Conservation (phyloP, 1,140 invertebrate species). For the Drosophila repleta region DNA sequence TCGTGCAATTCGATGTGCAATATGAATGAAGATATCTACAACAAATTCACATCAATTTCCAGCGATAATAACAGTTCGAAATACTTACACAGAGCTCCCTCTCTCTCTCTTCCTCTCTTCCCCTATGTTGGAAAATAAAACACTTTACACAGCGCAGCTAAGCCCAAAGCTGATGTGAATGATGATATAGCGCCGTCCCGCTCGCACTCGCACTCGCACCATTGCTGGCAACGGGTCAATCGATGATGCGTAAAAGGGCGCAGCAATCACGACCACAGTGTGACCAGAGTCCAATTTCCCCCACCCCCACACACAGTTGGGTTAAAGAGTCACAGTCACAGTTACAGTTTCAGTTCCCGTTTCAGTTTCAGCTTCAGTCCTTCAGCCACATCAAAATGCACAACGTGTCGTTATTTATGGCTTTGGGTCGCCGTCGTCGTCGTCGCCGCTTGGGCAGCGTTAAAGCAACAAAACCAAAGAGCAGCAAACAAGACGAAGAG, state of each 20-base stretch:
- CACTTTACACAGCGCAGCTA: conserved; percentile 46
- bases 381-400: conserved; percentile 70
- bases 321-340: conserved; percentile 32
- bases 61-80: conserved; percentile 38
- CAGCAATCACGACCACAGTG: conserved; percentile 40
- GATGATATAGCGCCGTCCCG: conserved; percentile 6
- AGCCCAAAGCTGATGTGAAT: conserved; percentile 41
- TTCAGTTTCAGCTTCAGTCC: conserved; percentile 7
- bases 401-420: conserved; percentile 76
- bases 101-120: too few relatives aligned
- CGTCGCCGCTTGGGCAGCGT: conserved; percentile 24
- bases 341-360: conserved; percentile 21
- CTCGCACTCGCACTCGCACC: neutral
- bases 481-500: neutral
- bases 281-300: neutral
- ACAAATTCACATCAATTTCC: conserved; percentile 41
- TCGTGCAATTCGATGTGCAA: conserved; percentile 31
- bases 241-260: conserved; percentile 76
- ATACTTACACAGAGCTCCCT: conserved; percentile 12
- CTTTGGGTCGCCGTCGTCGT: conserved; percentile 27
- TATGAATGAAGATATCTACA: conserved; percentile 38
- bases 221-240: conserved; percentile 5
- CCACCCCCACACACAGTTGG: neutral
- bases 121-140: conserved; percentile 47
- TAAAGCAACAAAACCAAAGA: conserved; percentile 33